These are phyloP conservation scores for Acanthornis magna DNA, from an alignment of 2,797 vertebrate genomes.

Conservation along the genomic window DNA sequence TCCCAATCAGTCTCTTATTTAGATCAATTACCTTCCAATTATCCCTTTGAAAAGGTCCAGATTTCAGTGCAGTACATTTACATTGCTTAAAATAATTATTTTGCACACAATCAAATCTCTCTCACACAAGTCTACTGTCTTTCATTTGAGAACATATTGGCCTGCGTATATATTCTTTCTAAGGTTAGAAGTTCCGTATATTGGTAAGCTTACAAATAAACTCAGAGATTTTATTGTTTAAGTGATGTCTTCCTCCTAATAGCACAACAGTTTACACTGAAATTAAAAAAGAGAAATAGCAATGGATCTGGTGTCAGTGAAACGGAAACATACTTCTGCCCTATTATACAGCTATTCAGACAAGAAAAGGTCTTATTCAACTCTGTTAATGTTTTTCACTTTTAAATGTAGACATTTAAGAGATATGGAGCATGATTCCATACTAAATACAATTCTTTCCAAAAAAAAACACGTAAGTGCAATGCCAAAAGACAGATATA, in stretches of 20 bases:
- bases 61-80: rapidly evolving
- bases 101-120: neutral
- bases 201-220: neutral
- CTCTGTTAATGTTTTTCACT: neutral
- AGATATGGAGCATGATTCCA: neutral
- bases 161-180: neutral
- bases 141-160: neutral
- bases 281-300: neutral
- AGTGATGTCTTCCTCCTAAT: neutral
- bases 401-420: neutral
- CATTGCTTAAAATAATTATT: neutral
- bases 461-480: neutral
- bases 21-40: neutral
- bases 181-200: neutral
- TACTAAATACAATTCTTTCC: neutral
- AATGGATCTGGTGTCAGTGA: neutral
- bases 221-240: neutral
- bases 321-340: neutral
- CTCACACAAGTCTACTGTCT: neutral
- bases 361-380: neutral
- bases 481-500: neutral
- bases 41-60: neutral
- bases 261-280: neutral
- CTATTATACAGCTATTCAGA: neutral
- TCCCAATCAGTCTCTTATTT: neutral